Percentiles rank a stretch among this genome's conserved stretches.
phyloP scores from a whole-genome alignment of 1,140 invertebrate species.

The Mactra quadrangularis region DNA sequence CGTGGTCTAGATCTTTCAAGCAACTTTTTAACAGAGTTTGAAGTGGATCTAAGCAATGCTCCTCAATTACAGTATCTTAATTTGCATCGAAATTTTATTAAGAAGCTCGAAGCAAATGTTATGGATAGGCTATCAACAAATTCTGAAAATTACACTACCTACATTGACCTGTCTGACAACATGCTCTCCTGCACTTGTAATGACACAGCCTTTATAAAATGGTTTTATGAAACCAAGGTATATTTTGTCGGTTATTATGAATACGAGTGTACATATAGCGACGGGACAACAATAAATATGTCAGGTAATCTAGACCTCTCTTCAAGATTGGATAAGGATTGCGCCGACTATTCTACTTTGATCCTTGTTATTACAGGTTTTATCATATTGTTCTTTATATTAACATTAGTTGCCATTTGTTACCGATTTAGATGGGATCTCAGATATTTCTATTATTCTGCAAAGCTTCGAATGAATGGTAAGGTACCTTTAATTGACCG shows the following conservation, averaged over 20 bases:
- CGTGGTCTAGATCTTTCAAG: neutral
- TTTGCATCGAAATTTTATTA: neutral
- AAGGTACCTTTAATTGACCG: neutral
- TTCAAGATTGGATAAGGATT: neutral
- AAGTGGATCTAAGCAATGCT: neutral
- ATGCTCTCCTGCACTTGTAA: constrained; percentile 29
- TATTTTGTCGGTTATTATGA: neutral
- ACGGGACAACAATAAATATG: neutral
- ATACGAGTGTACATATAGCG: neutral
- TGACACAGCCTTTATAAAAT: neutral
- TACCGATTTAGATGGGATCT: constrained; percentile 60
- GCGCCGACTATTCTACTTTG: neutral
- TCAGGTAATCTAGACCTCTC: neutral
- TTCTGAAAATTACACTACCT: neutral
- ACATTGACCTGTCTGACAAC: constrained; percentile 22
- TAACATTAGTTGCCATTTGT: neutral
- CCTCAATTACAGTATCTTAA: neutral
- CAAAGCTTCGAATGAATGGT: constrained; percentile 14
- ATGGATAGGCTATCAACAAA: neutral
- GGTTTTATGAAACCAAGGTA: constrained; percentile 25
- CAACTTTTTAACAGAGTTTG: constrained; percentile 27
- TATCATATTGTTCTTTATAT: neutral
- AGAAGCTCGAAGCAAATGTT: neutral
- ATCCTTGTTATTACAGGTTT: neutral
- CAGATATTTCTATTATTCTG: constrained; percentile 54